These are phyloP conservation scores for Varanus salvator DNA, from an alignment of 2,113 vertebrate species.

Conservation along the genomic window DNA sequence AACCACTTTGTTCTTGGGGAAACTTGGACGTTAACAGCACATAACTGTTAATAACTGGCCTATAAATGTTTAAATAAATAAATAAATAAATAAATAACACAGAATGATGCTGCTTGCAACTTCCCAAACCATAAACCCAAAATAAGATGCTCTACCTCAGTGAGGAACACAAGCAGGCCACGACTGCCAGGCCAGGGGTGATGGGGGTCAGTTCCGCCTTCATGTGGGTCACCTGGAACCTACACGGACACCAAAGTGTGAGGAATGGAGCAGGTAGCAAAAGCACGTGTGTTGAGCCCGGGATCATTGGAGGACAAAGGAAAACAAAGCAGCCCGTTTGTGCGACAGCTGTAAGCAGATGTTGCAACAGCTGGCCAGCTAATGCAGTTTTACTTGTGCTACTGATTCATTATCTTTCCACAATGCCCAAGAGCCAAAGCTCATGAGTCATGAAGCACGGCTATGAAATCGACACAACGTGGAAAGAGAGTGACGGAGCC, in stretches of 20 bases:
- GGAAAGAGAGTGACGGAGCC: background rate
- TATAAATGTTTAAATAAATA: too few relatives aligned
- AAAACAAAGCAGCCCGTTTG: background rate
- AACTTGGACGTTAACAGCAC: background rate
- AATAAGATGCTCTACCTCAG: constrained; percentile 56
- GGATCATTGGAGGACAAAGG: background rate
- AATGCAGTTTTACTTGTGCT: too few relatives aligned
- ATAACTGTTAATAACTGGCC: too few relatives aligned
- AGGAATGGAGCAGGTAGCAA: background rate
- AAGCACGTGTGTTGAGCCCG: background rate
- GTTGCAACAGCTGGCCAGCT: background rate
- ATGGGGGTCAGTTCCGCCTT: constrained; percentile 76
- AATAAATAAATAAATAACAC: too few relatives aligned
- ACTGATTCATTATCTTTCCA: too few relatives aligned
- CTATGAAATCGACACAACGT: background rate
- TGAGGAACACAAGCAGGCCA: constrained; percentile 67
- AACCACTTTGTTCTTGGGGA: background rate
- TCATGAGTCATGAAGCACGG: background rate
- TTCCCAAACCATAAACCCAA: background rate
- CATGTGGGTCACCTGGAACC: constrained; percentile 79
- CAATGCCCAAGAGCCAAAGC: too few relatives aligned
- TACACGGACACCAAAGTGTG: constrained; percentile 42
- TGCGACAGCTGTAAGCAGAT: background rate
- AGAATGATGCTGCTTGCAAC: too few relatives aligned
- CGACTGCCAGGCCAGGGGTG: constrained; percentile 70